Percentiles rank a stretch among this genome's conserved stretches.
Evolutionary conservation across 2,888 invertebrate genomes (phyloP).

Genomic region (Lithophane socia): DNA sequence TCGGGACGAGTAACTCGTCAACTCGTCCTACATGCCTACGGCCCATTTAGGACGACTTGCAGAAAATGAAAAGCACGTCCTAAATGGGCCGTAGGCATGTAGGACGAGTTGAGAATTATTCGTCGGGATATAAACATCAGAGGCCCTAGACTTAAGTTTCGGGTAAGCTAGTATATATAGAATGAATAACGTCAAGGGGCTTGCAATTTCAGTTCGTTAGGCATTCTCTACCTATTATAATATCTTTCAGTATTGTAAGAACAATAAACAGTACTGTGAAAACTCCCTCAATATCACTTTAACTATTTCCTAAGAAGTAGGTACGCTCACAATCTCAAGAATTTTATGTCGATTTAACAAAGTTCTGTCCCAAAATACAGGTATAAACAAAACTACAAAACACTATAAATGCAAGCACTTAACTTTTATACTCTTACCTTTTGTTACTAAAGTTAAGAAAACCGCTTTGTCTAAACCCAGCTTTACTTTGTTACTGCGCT

Average conservation of each 20-base stretch:
- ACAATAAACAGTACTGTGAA: not conserved
- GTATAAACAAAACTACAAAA: slow-evolving; percentile 29
- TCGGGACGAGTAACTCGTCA: no score
- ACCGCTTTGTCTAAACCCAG: slow-evolving; percentile 53
- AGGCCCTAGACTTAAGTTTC: no score
- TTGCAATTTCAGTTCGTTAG: no score
- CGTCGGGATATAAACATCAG: no score
- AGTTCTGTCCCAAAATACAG: slow-evolving; percentile 19
- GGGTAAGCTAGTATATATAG: no score
- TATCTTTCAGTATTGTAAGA: not conserved
- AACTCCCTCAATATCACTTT: not conserved
- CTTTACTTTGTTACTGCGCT: slow-evolving; percentile 39
- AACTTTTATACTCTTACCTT: slow-evolving; percentile 46
- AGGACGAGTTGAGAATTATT: no score
- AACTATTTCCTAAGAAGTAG: not conserved
- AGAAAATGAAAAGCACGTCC: no score
- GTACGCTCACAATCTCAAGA: not conserved
- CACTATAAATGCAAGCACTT: slow-evolving; percentile 45
- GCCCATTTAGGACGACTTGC: no score
- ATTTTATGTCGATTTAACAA: not conserved
- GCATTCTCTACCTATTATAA: not conserved
- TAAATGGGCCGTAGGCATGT: no score
- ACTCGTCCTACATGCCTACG: no score
- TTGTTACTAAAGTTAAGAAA: slow-evolving; percentile 47
- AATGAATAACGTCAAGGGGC: no score